Percentiles rank a stretch among this genome's conserved stretches.
These are phyloP conservation scores for Drosophila eugracilis DNA, from an alignment of 1,140 invertebrate genomes.

Conservation along the genomic window DNA sequence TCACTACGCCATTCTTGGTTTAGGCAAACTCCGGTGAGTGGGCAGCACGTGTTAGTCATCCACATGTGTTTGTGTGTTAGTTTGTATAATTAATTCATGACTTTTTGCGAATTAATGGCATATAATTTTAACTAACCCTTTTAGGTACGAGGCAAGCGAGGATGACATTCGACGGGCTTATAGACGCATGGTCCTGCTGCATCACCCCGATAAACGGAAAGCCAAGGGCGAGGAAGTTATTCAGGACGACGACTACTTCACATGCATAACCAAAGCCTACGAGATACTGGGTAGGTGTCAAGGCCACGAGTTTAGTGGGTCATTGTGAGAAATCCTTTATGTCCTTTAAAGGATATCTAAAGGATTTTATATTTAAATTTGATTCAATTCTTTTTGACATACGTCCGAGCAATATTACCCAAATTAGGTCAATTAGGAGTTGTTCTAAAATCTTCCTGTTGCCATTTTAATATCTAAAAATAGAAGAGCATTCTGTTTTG, in stretches of 20 bases:
- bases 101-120: neutral
- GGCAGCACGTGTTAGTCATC: neutral
- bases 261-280: slow-evolving; percentile 99
- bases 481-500: too few relatives aligned
- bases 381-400: too few relatives aligned
- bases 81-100: neutral
- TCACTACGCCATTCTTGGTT: slow-evolving; percentile 97
- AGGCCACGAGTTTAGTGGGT: neutral
- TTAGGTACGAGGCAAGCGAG: slow-evolving; percentile 90
- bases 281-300: slow-evolving; percentile 86
- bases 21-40: slow-evolving; percentile 89
- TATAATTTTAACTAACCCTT: neutral
- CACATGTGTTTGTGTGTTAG: neutral
- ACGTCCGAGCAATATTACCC: too few relatives aligned
- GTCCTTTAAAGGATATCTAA: too few relatives aligned
- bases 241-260: slow-evolving; percentile 97
- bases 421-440: too few relatives aligned
- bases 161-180: slow-evolving; percentile 97
- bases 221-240: slow-evolving; percentile 93
- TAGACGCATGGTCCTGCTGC: slow-evolving; percentile 95
- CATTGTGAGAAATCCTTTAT: neutral
- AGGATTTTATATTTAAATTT: neutral
- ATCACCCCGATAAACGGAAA: slow-evolving; percentile 99
- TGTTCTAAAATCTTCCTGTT: too few relatives aligned
- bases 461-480: too few relatives aligned